Percentiles rank a stretch among this genome's conserved stretches.
phyloP scores from a whole-genome alignment of 2,113 vertebrate species.

The Nesogale talazaci region DNA sequence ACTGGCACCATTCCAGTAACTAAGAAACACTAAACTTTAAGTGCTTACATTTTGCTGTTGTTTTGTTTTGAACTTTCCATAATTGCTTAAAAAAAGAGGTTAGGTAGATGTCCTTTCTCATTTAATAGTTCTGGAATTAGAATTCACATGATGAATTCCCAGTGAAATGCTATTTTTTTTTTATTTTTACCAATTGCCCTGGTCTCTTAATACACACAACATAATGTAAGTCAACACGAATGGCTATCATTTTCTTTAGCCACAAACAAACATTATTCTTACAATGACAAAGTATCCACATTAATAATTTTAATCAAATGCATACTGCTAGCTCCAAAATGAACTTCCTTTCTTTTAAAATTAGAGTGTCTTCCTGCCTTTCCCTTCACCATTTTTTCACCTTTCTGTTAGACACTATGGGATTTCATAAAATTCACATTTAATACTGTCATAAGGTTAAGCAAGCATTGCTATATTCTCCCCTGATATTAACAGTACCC shows the following conservation, averaged over 20 bases:
- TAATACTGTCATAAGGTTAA: neutral
- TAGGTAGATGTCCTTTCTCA: neutral
- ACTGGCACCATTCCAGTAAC: neutral
- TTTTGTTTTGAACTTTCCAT: neutral
- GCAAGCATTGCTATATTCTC: neutral
- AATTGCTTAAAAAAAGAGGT: neutral
- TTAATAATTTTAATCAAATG: slow-evolving; percentile 34
- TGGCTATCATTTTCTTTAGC: neutral
- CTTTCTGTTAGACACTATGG: neutral
- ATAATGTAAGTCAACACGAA: neutral
- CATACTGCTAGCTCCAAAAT: slow-evolving; percentile 6
- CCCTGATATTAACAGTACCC: neutral
- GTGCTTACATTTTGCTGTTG: neutral
- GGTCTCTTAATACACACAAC: neutral
- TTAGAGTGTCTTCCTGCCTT: neutral
- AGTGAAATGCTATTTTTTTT: neutral
- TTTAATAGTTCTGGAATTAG: neutral
- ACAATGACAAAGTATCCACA: neutral
- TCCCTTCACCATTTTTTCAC: neutral
- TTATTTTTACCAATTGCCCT: neutral
- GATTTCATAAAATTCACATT: neutral
- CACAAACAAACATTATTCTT: neutral
- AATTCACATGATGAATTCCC: neutral
- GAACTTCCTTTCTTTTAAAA: neutral
- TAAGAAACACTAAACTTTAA: neutral